Evolutionary conservation across 2,888 invertebrate species (phyloP).

Genomic region (Hemicrepidius hirtus): DNA sequence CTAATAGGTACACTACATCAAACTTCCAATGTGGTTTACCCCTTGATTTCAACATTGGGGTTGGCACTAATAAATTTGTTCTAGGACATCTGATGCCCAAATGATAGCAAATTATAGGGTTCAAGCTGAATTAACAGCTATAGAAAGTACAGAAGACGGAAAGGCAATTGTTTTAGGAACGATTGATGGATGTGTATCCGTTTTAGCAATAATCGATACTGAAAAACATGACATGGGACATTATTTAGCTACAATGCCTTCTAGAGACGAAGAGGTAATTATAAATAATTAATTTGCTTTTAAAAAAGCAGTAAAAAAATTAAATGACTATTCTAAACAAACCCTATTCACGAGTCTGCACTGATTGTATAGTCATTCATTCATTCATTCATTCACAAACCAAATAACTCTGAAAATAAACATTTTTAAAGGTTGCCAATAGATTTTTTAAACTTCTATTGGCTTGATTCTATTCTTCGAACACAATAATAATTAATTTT

Average conservation of each 20-base stretch:
- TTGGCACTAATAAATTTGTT: conserved; percentile 44
- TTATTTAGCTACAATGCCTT: conserved; percentile 80
- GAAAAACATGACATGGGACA: conserved; percentile 79
- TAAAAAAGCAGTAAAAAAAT: no score
- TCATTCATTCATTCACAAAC: conserved; percentile 33
- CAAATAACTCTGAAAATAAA: not conserved
- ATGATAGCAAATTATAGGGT: conserved; percentile 95
- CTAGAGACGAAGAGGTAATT: conserved; percentile 79
- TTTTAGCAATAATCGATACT: conserved; percentile 86
- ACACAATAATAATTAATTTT: no score
- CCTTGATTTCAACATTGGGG: no score
- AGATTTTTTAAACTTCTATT: no score
- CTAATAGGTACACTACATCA: no score
- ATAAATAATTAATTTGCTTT: not conserved
- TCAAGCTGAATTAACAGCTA: conserved; percentile 90
- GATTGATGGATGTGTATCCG: conserved; percentile 94
- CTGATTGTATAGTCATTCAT: conserved; percentile 8
- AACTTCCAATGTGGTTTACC: no score
- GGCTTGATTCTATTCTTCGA: no score
- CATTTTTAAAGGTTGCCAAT: not conserved
- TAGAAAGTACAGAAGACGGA: conserved; percentile 90
- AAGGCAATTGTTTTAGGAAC: conserved; percentile 90
- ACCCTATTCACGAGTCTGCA: conserved; percentile 19
- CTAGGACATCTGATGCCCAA: conserved; percentile 88
- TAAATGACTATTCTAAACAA: no score